Evolutionary conservation across 2,888 invertebrate species (phyloP), one percentile per base, ranked within the genome.

Genomic region (Isoperla grammatica): DNA sequence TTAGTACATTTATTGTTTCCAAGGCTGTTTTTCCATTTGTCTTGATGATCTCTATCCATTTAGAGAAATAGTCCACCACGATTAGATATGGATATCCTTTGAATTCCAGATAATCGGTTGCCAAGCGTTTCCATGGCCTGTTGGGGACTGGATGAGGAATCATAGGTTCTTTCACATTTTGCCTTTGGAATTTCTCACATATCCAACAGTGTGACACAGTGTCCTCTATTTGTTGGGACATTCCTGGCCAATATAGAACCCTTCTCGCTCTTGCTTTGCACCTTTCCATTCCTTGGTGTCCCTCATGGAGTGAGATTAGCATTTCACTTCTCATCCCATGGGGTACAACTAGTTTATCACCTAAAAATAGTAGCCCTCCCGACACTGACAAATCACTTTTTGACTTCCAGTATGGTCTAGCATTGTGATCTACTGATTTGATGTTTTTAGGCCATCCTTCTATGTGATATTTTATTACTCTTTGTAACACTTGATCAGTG

Each of bases 51-150:
- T 68, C 66, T 42, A 67, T 23, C 67, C 67, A 69, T 55, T 67
- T 69, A 8, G 63, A 61, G 53, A 65, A 62, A 61, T 66, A 68
- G 60, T 70, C 69, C n/a, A 65, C 57, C 8, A 69, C 60, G n/a
- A 69, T 42, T 37, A 68, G 60, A 57, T 66, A 67, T 29, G 61
- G 54, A 54, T 66, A 62, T 20, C 63, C 60, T n/a, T 55, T 45
- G 59, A 63, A 66, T 59, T 70, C 67, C 43, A 67, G 64, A 62
- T 71, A 67, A 65, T 71, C 71, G 50, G 67, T 63, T 23, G 61
- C 68, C 37, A 72, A 57, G 58, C 69, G 69, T 43, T 67, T 45
- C 61, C 66, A 73, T 5, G 67, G 67, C 19, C 65, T 40, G 12
- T 57, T 54, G 20, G 70, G 69, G 49, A 69, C 55, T 17, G 62